Percentiles rank a stretch among this genome's conserved stretches.
Evolutionary conservation across 2,888 invertebrate species (phyloP).

Genomic region (Atrina japonica): DNA sequence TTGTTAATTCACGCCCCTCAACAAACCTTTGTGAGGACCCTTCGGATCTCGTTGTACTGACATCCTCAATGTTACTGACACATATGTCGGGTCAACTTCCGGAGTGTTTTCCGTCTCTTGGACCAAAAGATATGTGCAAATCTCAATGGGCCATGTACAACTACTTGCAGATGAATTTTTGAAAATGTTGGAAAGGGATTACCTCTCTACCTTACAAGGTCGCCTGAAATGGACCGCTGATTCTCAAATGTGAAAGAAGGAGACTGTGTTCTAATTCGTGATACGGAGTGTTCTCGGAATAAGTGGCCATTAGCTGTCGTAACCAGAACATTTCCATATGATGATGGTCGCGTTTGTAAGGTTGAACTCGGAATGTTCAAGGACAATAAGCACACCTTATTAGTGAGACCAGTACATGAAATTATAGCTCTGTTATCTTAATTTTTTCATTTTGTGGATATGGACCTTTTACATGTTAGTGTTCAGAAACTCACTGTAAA

Average conservation of each 20-base stretch:
- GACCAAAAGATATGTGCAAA: too few relatives aligned
- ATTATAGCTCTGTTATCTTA: constrained; percentile 9
- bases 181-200: constrained; percentile 43
- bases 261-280: constrained; percentile 26
- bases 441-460: too few relatives aligned
- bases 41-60: constrained; percentile 19
- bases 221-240: constrained; percentile 38
- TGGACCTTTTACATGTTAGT: too few relatives aligned
- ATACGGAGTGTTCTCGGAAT: constrained; percentile 24
- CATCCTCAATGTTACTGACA: constrained; percentile 40
- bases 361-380: background rate
- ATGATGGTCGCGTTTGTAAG: constrained; percentile 17
- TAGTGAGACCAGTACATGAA: constrained; percentile 12
- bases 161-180: constrained; percentile 44
- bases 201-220: constrained; percentile 35
- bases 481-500: too few relatives aligned
- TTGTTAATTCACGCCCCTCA: background rate
- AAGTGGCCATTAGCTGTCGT: constrained; percentile 42
- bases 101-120: constrained; percentile 7
- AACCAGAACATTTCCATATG: constrained; percentile 20
- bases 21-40: constrained; percentile 27
- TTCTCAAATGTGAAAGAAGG: too few relatives aligned
- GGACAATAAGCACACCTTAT: background rate
- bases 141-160: constrained; percentile 45
- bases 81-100: constrained; percentile 21